phyloP scores from a whole-genome alignment of 2,113 vertebrate species.

The Jaculus jaculus region DNA sequence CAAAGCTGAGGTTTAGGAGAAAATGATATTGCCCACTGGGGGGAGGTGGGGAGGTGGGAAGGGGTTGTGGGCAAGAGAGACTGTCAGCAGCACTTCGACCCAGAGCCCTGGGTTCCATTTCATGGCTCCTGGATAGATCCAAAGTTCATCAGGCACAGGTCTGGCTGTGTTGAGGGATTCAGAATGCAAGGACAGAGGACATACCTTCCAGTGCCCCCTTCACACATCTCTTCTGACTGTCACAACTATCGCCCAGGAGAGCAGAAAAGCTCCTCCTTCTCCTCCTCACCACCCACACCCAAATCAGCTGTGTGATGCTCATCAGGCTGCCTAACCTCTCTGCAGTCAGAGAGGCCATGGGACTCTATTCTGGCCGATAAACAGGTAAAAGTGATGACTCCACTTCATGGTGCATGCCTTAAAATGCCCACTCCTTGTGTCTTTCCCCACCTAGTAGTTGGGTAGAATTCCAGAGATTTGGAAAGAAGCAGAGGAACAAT shows the following conservation, averaged over 20 bases:
- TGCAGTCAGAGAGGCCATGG: neutral
- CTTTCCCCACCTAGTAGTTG: too few species aligned
- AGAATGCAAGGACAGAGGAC: fast-evolving
- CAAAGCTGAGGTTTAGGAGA: neutral
- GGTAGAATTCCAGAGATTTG: neutral
- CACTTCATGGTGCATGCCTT: neutral
- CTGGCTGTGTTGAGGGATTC: neutral
- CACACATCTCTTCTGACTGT: neutral
- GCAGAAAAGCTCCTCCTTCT: neutral
- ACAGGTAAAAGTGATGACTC: neutral
- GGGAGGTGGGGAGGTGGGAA: too few species aligned
- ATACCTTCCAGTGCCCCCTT: neutral
- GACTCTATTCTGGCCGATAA: neutral
- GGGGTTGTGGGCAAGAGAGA: too few species aligned
- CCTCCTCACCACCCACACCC: too few species aligned
- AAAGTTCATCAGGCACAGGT: neutral
- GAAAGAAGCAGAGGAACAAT: neutral
- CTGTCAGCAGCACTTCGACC: too few species aligned
- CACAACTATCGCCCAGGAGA: neutral
- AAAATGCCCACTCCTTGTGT: neutral
- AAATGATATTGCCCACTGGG: neutral
- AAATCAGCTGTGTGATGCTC: too few species aligned
- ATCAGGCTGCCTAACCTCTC: too few species aligned
- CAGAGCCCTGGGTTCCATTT: neutral
- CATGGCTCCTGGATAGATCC: too few species aligned